A percentile compares a stretch with the other conserved stretches of the same genome.
Evolutionary conservation across 2,888 invertebrate species (phyloP).

Genomic region (Strigamia transsilvanica): DNA sequence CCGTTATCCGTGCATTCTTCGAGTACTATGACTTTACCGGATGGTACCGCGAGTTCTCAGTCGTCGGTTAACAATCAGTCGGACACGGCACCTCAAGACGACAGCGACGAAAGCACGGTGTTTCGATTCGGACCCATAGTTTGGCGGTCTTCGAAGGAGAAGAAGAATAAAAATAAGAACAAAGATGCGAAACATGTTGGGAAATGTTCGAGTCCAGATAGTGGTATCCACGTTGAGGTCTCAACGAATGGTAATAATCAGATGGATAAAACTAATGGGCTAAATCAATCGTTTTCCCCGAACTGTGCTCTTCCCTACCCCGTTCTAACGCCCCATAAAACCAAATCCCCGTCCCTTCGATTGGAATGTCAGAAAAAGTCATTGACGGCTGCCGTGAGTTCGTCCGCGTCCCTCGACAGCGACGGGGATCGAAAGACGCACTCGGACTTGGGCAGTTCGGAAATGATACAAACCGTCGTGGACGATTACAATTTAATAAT

Average conservation of each 20-base stretch:
- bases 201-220: slow-evolving; percentile 78
- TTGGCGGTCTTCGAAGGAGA: slow-evolving; percentile 76
- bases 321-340: background rate
- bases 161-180: slow-evolving; percentile 64
- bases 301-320: background rate
- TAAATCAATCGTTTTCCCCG: background rate
- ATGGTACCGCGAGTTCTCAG: slow-evolving; percentile 52
- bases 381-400: slow-evolving; percentile 54
- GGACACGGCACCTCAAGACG: slow-evolving; percentile 54
- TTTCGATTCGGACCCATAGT: slow-evolving; percentile 72
- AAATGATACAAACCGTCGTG: background rate
- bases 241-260: background rate
- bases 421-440: slow-evolving; percentile 69
- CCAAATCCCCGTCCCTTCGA: background rate
- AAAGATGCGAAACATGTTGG: slow-evolving; percentile 74
- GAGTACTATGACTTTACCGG: slow-evolving; percentile 1
- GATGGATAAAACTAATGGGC: background rate
- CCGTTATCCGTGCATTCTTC: slow-evolving; percentile 50
- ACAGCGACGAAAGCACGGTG: slow-evolving; percentile 55
- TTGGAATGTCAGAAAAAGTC: slow-evolving; percentile 33
- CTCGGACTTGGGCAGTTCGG: slow-evolving; percentile 69
- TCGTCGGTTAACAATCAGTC: slow-evolving; percentile 50
- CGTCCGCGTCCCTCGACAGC: slow-evolving; percentile 58
- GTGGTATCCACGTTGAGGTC: slow-evolving; percentile 65
- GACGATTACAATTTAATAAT: background rate